Percentiles rank a stretch among this genome's conserved stretches.
phyloP scores from a whole-genome alignment of 2,888 invertebrate species.

The Dasypolia templi region DNA sequence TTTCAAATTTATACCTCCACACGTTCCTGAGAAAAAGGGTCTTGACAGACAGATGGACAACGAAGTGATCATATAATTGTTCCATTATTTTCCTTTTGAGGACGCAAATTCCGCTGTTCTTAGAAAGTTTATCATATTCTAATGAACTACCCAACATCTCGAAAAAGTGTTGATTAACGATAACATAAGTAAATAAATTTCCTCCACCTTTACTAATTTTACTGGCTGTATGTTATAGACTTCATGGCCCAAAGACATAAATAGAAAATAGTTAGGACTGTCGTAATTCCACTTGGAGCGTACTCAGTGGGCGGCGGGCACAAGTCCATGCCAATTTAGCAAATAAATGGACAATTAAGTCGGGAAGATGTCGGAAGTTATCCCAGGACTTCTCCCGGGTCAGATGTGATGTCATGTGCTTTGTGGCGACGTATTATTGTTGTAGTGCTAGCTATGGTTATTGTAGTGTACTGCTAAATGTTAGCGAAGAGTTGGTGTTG shows the following conservation, averaged over 20 bases:
- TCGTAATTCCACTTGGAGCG: constrained; percentile 64
- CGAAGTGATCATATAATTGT: no score
- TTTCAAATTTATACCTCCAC: no score
- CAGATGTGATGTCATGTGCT: constrained; percentile 64
- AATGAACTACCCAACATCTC: no score
- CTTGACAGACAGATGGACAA: no score
- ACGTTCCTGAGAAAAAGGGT: no score
- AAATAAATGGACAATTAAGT: constrained; percentile 81
- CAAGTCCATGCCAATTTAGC: constrained; percentile 76
- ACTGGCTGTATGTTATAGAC: constrained; percentile 51
- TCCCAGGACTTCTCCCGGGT: constrained; percentile 59
- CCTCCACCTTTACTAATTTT: constrained; percentile 31
- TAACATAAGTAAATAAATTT: constrained; percentile 24
- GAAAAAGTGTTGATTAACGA: constrained; percentile 1
- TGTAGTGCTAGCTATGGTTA: constrained; percentile 35
- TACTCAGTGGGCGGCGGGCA: constrained; percentile 60
- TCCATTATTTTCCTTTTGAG: no score
- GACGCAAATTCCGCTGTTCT: neutral
- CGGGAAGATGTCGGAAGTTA: constrained; percentile 71
- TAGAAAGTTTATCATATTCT: no score
- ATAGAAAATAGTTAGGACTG: constrained; percentile 71
- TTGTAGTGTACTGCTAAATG: constrained; percentile 25
- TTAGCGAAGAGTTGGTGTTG: constrained; percentile 3
- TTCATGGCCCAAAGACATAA: constrained; percentile 67
- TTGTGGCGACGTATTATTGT: constrained; percentile 60